Conservation (phyloP, 2,888 invertebrate species). For the Limnephilus rhombicus region DNA sequence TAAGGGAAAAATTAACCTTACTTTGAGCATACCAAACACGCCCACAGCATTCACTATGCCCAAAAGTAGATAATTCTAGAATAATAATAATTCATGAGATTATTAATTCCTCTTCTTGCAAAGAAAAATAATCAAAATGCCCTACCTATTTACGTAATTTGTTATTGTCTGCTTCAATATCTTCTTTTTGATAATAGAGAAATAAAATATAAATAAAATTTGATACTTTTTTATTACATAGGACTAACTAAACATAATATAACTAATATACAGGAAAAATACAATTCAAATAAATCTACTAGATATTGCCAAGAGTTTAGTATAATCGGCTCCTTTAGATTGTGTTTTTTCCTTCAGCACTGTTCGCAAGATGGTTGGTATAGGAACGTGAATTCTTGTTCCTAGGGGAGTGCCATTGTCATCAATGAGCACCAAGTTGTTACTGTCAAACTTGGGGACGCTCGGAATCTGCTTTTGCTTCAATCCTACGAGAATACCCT, state of each 20-base stretch:
- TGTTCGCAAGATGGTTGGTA: conserved; percentile 92
- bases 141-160: not conserved
- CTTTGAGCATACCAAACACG: too few relatives aligned
- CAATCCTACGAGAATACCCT: conserved; percentile 92
- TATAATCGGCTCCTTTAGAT: conserved; percentile 92
- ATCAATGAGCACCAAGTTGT: conserved; percentile 97
- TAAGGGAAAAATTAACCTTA: too few relatives aligned
- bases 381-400: conserved; percentile 95
- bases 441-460: conserved; percentile 95
- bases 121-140: not conserved
- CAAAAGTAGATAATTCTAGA: too few relatives aligned
- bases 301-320: conserved; percentile 94
- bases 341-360: conserved; percentile 89
- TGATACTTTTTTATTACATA: conserved; percentile 24
- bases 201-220: not conserved
- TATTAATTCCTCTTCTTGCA: too few relatives aligned
- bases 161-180: too few relatives aligned
- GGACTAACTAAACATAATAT: conserved; percentile 30
- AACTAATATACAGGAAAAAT: conserved; percentile 71
- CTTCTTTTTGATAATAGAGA: not conserved
- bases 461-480: conserved; percentile 89
- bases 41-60: too few relatives aligned
- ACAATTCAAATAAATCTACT: conserved; percentile 83
- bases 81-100: too few relatives aligned
- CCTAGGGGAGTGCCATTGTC: conserved; percentile 97